A percentile compares a stretch with the other conserved stretches of the same genome.
Evolutionary conservation across 1,140 invertebrate species (phyloP).

Genomic region (Meteorus sp.): DNA sequence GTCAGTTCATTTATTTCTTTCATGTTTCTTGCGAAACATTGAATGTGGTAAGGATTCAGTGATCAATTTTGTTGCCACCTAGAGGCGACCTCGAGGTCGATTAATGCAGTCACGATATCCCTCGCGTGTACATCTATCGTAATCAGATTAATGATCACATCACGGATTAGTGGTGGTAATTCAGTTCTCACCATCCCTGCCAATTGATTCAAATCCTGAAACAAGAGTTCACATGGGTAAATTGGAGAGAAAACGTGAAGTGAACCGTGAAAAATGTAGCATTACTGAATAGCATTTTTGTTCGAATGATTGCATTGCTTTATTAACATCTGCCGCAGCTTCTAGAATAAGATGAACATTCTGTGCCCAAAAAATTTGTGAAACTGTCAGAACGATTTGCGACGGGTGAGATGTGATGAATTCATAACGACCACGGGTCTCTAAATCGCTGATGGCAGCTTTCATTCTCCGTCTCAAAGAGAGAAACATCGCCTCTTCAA

Average conservation of each 20-base stretch:
- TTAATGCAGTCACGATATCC: conserved; percentile 77
- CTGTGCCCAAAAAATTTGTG: conserved; percentile 84
- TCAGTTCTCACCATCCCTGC: conserved; percentile 75
- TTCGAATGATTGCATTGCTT: conserved; percentile 70
- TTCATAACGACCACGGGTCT: conserved; percentile 58
- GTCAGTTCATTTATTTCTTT: not conserved
- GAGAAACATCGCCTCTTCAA: conserved; percentile 83
- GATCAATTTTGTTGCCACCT: not conserved
- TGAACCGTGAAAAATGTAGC: conserved; percentile 3
- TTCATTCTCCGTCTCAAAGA: conserved; percentile 76
- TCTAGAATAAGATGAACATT: conserved; percentile 75
- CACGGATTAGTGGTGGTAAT: conserved; percentile 69
- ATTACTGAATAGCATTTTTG: conserved; percentile 63
- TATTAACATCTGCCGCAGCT: conserved; percentile 40
- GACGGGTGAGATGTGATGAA: conserved; percentile 67
- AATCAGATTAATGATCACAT: conserved; percentile 79
- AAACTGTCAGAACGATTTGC: conserved; percentile 77
- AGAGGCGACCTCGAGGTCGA: conserved; percentile 65
- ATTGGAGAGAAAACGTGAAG: too few species aligned
- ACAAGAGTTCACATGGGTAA: too few species aligned
- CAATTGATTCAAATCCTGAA: conserved; percentile 73
- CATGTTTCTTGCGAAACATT: too few species aligned
- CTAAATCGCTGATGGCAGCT: conserved; percentile 67
- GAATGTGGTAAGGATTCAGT: too few species aligned
- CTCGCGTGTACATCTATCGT: conserved; percentile 86